Percentiles rank a stretch among this genome's conserved stretches.
Evolutionary conservation across 1,140 invertebrate species (phyloP).

Genomic region (Drosophila setifemur): DNA sequence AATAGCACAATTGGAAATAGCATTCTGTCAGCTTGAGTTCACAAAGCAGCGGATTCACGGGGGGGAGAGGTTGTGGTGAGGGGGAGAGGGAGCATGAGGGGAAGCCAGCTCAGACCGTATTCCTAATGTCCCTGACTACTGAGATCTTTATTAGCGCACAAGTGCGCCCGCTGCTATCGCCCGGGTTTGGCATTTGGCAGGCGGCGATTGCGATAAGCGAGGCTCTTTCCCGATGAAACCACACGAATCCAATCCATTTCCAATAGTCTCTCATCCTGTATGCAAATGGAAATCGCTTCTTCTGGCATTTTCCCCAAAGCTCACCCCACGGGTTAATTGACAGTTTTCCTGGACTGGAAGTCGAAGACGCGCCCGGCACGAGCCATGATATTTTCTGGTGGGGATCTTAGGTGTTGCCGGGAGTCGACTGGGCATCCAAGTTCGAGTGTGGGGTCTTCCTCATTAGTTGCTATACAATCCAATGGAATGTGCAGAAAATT

Average conservation of each 20-base stretch:
- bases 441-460: neutral
- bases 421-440: neutral
- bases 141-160: conserved; percentile 72
- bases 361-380: conserved; percentile 35
- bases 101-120: conserved; percentile 37
- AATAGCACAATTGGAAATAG: conserved; percentile 82
- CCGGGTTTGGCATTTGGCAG: conserved; percentile 57
- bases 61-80: no score
- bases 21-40: conserved; percentile 75
- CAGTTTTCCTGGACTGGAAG: conserved; percentile 69
- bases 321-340: conserved; percentile 70
- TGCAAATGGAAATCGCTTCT: conserved; percentile 68
- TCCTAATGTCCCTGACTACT: conserved; percentile 33
- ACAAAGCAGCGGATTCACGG: conserved; percentile 40
- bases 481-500: neutral
- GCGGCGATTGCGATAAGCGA: conserved; percentile 61
- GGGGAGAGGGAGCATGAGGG: no score
- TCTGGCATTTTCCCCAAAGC: conserved; percentile 38
- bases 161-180: conserved; percentile 46
- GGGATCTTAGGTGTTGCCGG: conserved; percentile 25
- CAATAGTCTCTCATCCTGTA: conserved; percentile 1
- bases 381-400: conserved; percentile 14
- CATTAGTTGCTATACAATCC: neutral
- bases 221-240: conserved; percentile 1
- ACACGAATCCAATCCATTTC: conserved; percentile 47